Conservation (phyloP, 2,113 vertebrate genomes). For the Rhagologus leucostigma region DNA sequence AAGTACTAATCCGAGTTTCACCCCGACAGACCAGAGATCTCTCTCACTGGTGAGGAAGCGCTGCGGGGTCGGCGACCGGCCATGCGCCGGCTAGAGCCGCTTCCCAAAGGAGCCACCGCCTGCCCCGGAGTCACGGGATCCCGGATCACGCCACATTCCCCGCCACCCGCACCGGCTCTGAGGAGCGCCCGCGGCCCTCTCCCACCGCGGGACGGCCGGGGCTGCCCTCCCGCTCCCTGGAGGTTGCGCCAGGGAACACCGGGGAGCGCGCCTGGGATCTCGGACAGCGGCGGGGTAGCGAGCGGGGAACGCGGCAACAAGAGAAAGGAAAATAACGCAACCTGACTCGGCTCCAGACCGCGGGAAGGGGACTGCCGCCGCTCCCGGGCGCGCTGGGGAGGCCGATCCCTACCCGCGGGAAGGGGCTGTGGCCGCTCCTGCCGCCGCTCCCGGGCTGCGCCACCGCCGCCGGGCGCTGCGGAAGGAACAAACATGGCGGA, state of each 20-base stretch:
- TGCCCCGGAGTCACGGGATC: slow-evolving; percentile 56
- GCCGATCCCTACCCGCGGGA: neutral
- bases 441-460: neutral
- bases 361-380: neutral
- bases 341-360: neutral
- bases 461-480: neutral
- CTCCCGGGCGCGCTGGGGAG: neutral
- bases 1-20: neutral
- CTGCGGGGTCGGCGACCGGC: neutral
- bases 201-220: neutral
- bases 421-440: neutral
- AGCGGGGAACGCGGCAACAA: neutral
- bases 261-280: neutral
- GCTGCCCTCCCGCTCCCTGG: neutral
- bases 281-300: neutral
- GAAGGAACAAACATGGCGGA: slow-evolving; percentile 60
- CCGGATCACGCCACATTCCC: neutral
- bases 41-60: neutral
- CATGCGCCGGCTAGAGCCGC: neutral
- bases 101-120: slow-evolving; percentile 17
- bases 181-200: neutral
- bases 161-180: neutral
- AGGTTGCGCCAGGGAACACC: neutral
- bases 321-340: neutral
- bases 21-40: neutral